Evolutionary conservation across 2,888 invertebrate genomes (phyloP), one percentile per base, ranked within the genome.

Genomic region (Germaria angustata): DNA sequence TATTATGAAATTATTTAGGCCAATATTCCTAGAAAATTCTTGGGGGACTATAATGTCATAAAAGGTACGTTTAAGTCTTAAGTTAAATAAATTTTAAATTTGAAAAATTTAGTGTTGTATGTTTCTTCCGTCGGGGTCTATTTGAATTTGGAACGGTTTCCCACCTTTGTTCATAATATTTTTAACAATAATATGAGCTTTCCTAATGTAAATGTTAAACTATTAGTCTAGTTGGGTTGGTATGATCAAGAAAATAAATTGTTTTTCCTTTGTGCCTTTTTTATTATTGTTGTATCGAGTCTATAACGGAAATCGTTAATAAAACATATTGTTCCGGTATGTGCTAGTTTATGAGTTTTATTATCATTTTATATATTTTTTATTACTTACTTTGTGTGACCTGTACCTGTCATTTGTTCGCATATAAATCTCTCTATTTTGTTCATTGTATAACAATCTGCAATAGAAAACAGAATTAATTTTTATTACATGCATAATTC

Each of bases 261-360:
- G 28, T 9, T 44, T 53, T 53, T 69, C 8, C 22, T 6, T 17
- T n/a, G 15, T 22, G 13, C 2, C 22, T 28, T 46, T 39, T 68
- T 57, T 24, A 6, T 63, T 36, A 39, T 69, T 9, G 17, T 39
- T 39, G 28, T 39, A n/a, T n/a, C 13, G 4, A 53, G n/a, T 66
- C 76, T 65, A 57, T 65, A 59, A 39, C 59, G 82, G 82, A 82
- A 79, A 61, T 79, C 55, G 75, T 82, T 82, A 79, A 82, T 79
- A 82, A 79, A 79, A 76, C 61, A 75, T 66, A 66, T 79, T 66
- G 44, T 79, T 82, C 75, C 79, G 44, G 39, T 66, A 46, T n/a
- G 28, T 59, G 24, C 55, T 59, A 41, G 41, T 22, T 8, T 17
- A 5, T 13, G 49, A 68, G 76, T 59, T 77, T 77, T 77, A 68